A percentile compares a stretch with the other conserved stretches of the same genome.
These are phyloP conservation scores for Cheilosia pagana DNA, from an alignment of 2,888 invertebrate genomes.

Conservation along the genomic window DNA sequence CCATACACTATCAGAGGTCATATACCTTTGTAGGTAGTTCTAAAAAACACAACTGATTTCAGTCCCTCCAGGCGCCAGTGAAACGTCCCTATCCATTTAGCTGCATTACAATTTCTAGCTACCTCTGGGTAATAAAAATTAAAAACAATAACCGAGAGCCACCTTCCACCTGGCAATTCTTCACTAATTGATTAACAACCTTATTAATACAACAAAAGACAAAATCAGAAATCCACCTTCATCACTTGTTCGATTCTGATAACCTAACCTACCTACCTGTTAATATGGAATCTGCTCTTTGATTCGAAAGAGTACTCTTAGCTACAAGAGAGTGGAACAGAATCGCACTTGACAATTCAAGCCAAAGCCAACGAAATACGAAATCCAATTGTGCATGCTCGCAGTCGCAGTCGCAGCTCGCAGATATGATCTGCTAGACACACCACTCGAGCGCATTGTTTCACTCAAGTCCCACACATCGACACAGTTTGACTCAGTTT, in stretches of 20 bases:
- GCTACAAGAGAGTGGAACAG: neutral
- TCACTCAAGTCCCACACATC: conserved; percentile 3
- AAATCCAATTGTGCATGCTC: conserved; percentile 22
- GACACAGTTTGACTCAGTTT: neutral
- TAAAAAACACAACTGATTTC: too few relatives aligned
- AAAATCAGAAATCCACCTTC: conserved; percentile 46
- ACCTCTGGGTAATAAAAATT: neutral
- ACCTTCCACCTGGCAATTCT: conserved; percentile 40
- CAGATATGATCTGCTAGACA: neutral
- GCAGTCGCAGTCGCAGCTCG: neutral
- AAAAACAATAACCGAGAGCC: neutral
- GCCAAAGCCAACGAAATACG: conserved; percentile 7
- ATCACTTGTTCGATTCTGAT: conserved; percentile 54
- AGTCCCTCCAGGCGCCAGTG: neutral
- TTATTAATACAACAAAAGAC: conserved; percentile 48
- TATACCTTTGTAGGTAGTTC: too few relatives aligned
- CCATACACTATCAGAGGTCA: too few relatives aligned
- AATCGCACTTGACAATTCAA: neutral
- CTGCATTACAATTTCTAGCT: too few relatives aligned
- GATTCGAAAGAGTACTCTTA: conserved; percentile 45
- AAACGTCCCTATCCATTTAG: neutral
- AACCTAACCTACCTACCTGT: conserved; percentile 23
- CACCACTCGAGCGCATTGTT: neutral
- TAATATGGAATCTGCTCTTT: conserved; percentile 6
- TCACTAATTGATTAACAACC: conserved; percentile 47